Base-by-base conservation (phyloP, 2,113 vertebrate genomes). In the Bungarus multicinctus region DNA sequence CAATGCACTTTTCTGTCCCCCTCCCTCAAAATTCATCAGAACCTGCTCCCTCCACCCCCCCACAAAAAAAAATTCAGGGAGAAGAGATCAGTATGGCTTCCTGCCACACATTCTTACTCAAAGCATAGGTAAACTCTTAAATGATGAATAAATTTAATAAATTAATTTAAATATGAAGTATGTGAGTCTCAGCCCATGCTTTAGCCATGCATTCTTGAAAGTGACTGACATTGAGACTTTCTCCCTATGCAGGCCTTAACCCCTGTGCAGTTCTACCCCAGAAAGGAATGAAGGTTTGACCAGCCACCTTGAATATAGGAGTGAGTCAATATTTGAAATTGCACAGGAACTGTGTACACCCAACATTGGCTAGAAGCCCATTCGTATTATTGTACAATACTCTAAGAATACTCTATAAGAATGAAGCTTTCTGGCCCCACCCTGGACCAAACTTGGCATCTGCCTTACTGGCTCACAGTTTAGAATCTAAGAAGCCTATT, bases 271-370 rank as follows among this genome's bases (percentile, higher is more conserved):
- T 16, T 50, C 88, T 86, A 57, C n/a, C 30, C 85, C 27, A 85
- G 1, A 3, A 7, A 10, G 90, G 88, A 87, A 93, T 88, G 64
- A 92, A 87, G 85, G 86, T 91, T 90, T 90, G 92, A 20, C 64
- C 9, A 95, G 94, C 95, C 69, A 91, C 93, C 58, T 50, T 91
- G 89, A 18, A 74, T 6, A 12, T 4, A 1, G 87, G 60, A 30
- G 47, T 95, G 95, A 96, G 94, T 96, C 95, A 94, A 95, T 96
- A 95, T 87, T 88, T 89, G 74, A 64, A 91, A 39, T 87, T 74
- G 64, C 47, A n/a, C n/a, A 86, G 27, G 87, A 85, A n/a, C 50
- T 91, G 47, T 87, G 47, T 93, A 93, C 90, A 89, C 74, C 90
- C 87, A 45, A 30, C 18, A 43, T 53, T 93, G 93, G 91, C 64